phyloP scores from a whole-genome alignment of 2,797 vertebrate species.

The Bovichtus diacanthus region DNA sequence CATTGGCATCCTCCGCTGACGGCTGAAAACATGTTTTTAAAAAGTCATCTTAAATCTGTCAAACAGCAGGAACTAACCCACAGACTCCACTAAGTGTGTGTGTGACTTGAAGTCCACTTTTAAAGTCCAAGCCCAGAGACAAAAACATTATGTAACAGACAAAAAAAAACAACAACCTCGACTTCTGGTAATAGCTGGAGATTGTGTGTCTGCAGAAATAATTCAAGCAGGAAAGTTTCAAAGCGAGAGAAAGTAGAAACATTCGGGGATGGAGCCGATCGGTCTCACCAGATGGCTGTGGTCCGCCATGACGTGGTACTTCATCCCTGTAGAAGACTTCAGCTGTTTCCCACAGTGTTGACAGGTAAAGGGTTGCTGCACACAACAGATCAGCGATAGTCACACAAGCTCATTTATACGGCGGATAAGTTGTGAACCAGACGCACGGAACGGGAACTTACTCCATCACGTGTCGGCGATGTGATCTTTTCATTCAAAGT shows the following conservation, averaged over 20 bases:
- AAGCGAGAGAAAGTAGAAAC: no score
- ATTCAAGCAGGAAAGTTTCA: neutral
- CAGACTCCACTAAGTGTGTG: neutral
- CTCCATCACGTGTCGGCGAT: neutral
- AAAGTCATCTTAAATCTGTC: neutral
- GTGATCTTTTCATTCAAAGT: no score
- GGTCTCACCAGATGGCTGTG: slow-evolving; percentile 91
- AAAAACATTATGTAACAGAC: no score
- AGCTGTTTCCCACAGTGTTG: slow-evolving; percentile 95
- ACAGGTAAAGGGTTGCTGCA: slow-evolving; percentile 91
- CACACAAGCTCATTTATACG: neutral
- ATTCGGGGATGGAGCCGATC: accelerated
- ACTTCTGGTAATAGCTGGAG: no score
- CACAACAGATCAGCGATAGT: slow-evolving; percentile 2
- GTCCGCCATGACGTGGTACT: slow-evolving; percentile 97
- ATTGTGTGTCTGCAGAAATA: neutral
- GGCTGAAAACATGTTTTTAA: slow-evolving; percentile 82
- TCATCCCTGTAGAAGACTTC: slow-evolving; percentile 95
- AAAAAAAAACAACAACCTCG: no score
- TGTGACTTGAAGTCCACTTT: no score
- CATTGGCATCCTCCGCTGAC: slow-evolving; percentile 85
- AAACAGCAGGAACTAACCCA: neutral
- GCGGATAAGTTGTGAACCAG: neutral
- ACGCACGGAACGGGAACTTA: no score
- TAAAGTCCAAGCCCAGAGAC: no score